These are phyloP conservation scores for Acleris literana DNA, from an alignment of 2,888 invertebrate species.

Conservation along the genomic window DNA sequence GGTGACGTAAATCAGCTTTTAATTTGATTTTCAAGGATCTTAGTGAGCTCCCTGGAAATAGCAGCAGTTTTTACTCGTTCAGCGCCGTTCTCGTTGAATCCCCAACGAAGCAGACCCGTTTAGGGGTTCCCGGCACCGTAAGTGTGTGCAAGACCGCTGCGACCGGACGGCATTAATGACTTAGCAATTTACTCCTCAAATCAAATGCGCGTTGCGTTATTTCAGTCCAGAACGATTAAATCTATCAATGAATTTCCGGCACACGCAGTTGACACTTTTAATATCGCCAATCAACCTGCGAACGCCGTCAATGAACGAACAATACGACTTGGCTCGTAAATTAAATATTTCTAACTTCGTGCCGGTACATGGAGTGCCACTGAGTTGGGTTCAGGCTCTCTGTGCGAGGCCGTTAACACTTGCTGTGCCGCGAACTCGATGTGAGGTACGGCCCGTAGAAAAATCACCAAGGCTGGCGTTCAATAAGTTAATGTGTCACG, in stretches of 20 bases:
- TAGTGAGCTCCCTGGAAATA: constrained; percentile 64
- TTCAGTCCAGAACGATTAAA: constrained; percentile 77
- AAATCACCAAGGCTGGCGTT: too few relatives aligned
- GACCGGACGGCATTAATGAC: constrained; percentile 82
- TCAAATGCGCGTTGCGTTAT: constrained; percentile 72
- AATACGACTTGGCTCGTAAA: constrained; percentile 77
- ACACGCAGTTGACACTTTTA: constrained; percentile 78
- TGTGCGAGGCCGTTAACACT: background rate
- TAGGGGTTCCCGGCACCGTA: too few relatives aligned
- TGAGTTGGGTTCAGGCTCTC: constrained; percentile 40
- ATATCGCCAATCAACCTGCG: constrained; percentile 77
- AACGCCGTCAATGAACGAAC: constrained; percentile 80
- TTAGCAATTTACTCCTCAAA: constrained; percentile 77
- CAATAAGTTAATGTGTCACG: too few relatives aligned
- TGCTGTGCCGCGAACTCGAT: background rate
- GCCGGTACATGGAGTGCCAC: constrained; percentile 45
- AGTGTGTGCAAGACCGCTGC: constrained; percentile 50
- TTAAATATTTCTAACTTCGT: constrained; percentile 69
- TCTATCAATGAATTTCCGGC: constrained; percentile 83
- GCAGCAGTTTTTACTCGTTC: constrained; percentile 60
- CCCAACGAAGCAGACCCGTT: too few relatives aligned
- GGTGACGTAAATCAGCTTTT: constrained; percentile 56
- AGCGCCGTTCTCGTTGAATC: too few relatives aligned
- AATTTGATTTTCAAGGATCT: constrained; percentile 62
- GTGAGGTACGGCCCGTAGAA: too few relatives aligned